A percentile compares a stretch with the other conserved stretches of the same genome.
These are phyloP conservation scores for Euwallacea similis DNA, from an alignment of 1,140 invertebrate genomes.

Conservation along the genomic window DNA sequence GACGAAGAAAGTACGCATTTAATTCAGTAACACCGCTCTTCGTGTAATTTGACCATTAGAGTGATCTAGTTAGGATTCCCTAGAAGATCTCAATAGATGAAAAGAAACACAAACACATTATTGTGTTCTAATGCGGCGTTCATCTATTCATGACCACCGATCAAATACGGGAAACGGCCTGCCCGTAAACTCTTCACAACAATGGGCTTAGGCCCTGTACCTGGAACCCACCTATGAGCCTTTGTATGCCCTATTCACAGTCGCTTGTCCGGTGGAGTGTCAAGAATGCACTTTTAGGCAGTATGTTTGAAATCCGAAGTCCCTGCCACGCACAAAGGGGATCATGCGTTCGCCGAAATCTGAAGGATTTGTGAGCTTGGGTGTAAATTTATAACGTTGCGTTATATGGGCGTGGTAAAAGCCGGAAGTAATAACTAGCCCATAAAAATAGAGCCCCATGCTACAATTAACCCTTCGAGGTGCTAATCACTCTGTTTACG, in stretches of 20 bases:
- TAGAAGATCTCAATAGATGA: slow-evolving; percentile 9
- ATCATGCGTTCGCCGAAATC: slow-evolving; percentile 26
- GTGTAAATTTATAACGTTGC: slow-evolving; percentile 19
- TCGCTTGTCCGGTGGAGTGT: slow-evolving; percentile 15
- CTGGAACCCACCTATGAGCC: background rate
- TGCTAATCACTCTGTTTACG: too few relatives aligned
- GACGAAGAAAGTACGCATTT: background rate
- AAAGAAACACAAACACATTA: slow-evolving; percentile 13
- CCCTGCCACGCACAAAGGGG: background rate
- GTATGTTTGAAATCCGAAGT: slow-evolving; percentile 1
- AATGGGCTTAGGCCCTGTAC: background rate
- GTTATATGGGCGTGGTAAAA: background rate
- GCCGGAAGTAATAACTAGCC: background rate
- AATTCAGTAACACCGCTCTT: background rate
- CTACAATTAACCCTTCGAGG: too few relatives aligned
- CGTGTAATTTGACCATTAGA: background rate
- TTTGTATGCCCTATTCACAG: slow-evolving; percentile 7
- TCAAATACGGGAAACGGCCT: slow-evolving; percentile 20
- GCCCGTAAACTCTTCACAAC: slow-evolving; percentile 7
- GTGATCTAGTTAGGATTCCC: background rate
- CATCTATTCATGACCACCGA: slow-evolving; percentile 14
- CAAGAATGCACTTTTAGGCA: slow-evolving; percentile 8
- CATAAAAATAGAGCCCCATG: too few relatives aligned
- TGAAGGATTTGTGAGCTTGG: slow-evolving; percentile 13
- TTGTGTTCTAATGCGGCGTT: slow-evolving; percentile 7